Evolutionary conservation across 2,113 vertebrate species (phyloP), one percentile per base, ranked within the genome.

Genomic region (Microtus richardsoni): DNA sequence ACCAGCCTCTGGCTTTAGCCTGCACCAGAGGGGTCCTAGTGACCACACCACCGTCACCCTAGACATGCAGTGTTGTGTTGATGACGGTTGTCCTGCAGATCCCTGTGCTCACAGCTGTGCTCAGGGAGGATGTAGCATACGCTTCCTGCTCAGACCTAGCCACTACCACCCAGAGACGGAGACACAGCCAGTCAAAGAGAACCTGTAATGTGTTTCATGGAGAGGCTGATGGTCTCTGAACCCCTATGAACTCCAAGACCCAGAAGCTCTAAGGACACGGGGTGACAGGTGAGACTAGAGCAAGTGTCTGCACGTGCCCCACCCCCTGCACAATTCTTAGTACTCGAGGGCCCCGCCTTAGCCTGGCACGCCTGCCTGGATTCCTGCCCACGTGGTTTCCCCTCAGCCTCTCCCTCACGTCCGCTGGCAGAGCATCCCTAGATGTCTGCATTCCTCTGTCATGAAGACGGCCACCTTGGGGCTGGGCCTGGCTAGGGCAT

Each of bases 341-440:
- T 91, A 95, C 93, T 88, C 0, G 4, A 49, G 91, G 70, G 90
- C 96, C 95, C 90, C 54, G 10, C 97, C 97, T 96, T 7, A 4
- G 54, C 94, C 94, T 95, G 97, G 97, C 96, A 96, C 14, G n/a
- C 96, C 86, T 92, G 96, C 95, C 94, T 19, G 39, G 96, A 93
- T 96, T 93, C 89, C 91, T 97, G 96, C 91, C 87, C 0, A 30
- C 97, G 94, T 96, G 95, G 97, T 96, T 97, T 97, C 96, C 95
- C 78, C 82, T n/a, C 49, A 47, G 97, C 96, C 95, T 97, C 92
- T 97, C 96, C 82, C 94, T 96, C 97, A 98, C 97, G 97, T 97
- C 96, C 89, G 66, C 97, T 96, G 97, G 97, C 97, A 96, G 91
- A 91, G 95, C 83, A 58, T 94, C 96, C 90, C 41, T 88, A 95